Evolutionary conservation across 2,888 invertebrate genomes (phyloP).

Genomic region (Mesopsocus fuscifrons): DNA sequence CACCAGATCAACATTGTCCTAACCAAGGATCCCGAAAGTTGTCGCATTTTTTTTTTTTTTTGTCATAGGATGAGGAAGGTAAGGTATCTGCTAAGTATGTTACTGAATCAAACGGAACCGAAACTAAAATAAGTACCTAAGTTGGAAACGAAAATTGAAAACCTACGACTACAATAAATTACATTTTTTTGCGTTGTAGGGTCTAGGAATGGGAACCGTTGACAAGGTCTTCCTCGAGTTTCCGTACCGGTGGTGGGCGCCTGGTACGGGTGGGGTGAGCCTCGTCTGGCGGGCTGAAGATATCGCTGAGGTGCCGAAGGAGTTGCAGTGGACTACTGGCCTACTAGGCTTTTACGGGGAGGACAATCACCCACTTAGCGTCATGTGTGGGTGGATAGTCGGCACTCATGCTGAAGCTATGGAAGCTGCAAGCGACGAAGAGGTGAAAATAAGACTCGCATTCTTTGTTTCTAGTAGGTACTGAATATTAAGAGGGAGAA

Average conservation of each 20-base stretch:
- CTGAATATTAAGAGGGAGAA: too few relatives aligned
- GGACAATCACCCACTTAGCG: constrained; percentile 31
- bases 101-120: too few relatives aligned
- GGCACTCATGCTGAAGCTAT: constrained; percentile 39
- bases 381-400: constrained; percentile 51
- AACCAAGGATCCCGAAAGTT: too few relatives aligned
- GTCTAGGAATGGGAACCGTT: constrained; percentile 40
- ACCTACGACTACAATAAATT: too few relatives aligned
- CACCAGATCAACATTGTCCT: too few relatives aligned
- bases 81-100: too few relatives aligned
- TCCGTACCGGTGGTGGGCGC: constrained; percentile 41
- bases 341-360: constrained; percentile 36
- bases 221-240: constrained; percentile 48
- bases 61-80: too few relatives aligned
- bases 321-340: constrained; percentile 37
- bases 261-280: constrained; percentile 31
- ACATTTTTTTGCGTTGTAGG: constrained; percentile 22
- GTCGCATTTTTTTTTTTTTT: too few relatives aligned
- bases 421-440: constrained; percentile 36
- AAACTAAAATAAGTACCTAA: too few relatives aligned
- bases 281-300: constrained; percentile 34
- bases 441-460: too few relatives aligned
- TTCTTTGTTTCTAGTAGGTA: too few relatives aligned
- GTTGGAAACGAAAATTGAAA: too few relatives aligned
- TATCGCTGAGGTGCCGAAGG: constrained; percentile 26